Conservation (phyloP, 2,113 vertebrate genomes). For the Ptychochromis oligacanthus region DNA sequence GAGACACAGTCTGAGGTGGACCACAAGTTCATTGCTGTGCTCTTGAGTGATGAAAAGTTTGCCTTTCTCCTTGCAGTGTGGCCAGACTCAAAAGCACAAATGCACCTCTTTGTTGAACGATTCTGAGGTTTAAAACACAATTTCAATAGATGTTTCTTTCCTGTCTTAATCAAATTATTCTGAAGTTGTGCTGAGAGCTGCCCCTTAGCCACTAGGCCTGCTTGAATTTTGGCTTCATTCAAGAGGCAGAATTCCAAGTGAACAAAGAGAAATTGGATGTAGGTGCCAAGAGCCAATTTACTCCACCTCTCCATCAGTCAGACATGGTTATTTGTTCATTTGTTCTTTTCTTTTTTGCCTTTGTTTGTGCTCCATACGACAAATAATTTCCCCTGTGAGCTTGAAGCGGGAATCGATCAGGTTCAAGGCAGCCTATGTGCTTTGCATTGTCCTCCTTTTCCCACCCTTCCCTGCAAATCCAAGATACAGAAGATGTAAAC, state of each 20-base stretch:
- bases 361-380: slow-evolving; percentile 69
- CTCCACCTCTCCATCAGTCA: slow-evolving; percentile 66
- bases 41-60: background rate
- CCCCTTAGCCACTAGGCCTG: background rate
- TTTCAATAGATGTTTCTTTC: slow-evolving; percentile 5
- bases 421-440: slow-evolving; percentile 29
- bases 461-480: background rate
- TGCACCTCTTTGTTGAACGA: slow-evolving; percentile 1
- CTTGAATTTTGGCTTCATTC: slow-evolving; percentile 19
- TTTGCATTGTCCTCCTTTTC: slow-evolving; percentile 45
- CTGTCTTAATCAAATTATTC: slow-evolving; percentile 42
- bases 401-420: slow-evolving; percentile 68
- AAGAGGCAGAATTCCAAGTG: slow-evolving; percentile 33
- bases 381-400: slow-evolving; percentile 75
- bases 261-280: slow-evolving; percentile 57
- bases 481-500: slow-evolving; percentile 33
- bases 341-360: slow-evolving; percentile 55
- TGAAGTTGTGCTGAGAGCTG: slow-evolving; percentile 11
- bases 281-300: slow-evolving; percentile 46
- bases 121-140: background rate
- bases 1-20: slow-evolving; percentile 1
- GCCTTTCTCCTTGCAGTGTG: background rate
- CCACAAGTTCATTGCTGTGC: background rate
- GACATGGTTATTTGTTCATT: slow-evolving; percentile 62
- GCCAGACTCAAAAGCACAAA: slow-evolving; percentile 4